Base-by-base conservation (phyloP, 2,797 vertebrate species). In the Sardinella longiceps region DNA sequence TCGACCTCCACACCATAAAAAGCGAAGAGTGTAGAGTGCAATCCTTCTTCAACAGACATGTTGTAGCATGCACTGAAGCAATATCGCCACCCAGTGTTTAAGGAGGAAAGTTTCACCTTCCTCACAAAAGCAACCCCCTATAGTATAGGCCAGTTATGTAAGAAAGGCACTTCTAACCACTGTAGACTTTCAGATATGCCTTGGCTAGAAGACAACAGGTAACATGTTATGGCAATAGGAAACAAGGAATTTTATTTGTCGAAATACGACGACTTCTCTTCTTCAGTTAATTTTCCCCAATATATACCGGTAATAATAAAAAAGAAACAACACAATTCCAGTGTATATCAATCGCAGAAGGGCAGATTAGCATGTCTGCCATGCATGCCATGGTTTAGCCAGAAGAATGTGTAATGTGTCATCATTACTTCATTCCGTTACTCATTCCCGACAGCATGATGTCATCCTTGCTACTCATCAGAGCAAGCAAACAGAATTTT, bases 1-100 rank as follows among this genome's bases (percentile, higher is more conserved):
- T 20, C 5, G 1, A 4, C 23, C 5, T n/a, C 23, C 18, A 56
- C 18, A n/a, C 23, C 66, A 37, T 39, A 33, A 37, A 70, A 20
- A 74, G 12, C 5, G 66, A 20, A 37, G 18, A 20, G n/a, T n/a
- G n/a, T n/a, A n/a, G 25, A 77, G 20, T 9, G 20, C 28, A 77
- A 23, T 9, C 70, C 7, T 14, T 33, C 4, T 70, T n/a, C 70
- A 39, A 20, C 33, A 23, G 70, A 77, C 37, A 77, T 14, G 18
- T 37, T 43, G 70, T 18, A 43, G 28, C 39, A 43, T 7, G 70
- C 18, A 37, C 70, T 43, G 33, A 12, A 23, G 33, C 33, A 43
- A 43, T 77, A 77, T 43, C 18, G 70, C 70, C 70, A 39, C 23
- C 70, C 70, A 77, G 70, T 77, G 70, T 77, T 77, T 37, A 77